Base-by-base conservation (phyloP, 2,888 invertebrate genomes). In the Arge pagana region DNA sequence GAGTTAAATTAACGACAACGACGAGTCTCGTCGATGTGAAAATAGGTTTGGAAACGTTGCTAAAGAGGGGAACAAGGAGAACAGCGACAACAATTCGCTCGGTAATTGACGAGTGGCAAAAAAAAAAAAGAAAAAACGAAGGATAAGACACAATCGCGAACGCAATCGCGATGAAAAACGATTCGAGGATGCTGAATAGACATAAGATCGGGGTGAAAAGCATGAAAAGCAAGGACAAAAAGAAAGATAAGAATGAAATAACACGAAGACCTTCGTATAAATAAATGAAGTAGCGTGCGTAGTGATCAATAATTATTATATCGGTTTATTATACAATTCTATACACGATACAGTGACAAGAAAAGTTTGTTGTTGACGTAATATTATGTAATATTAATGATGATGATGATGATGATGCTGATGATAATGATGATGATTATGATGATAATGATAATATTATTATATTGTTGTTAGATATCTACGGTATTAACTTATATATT, bases 391-490 rank as follows among this genome's bases (percentile, higher is more conserved):
- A 62, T 63, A 64, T 64, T 67, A 55, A 54, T 55, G 59, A 55
- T 55, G 51, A 60, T 63, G n/a, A n/a, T n/a, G n/a, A n/a, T n/a
- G n/a, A n/a, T n/a, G n/a, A n/a, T n/a, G n/a, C n/a, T n/a, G n/a
- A n/a, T n/a, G n/a, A 50, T 61, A 55, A 40, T 53, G 56, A 62
- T 49, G 55, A 58, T 60, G 56, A 54, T 43, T 57, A 58, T 59
- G 60, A 56, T 56, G 63, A 62, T 62, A 65, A 68, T 58, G 64
- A 72, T 70, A 67, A 74, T 72, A 70, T 71, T 70, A 74, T 65
- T 67, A 71, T 68, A 73, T 74, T 75, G 72, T 75, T 75, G 74
- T 73, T 75, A 75, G 71, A 72, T 71, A 70, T 71, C 70, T 45
- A 45, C 43, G 43, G 43, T 45, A 45, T 45, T 45, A 45, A 31